phyloP scores from a whole-genome alignment of 1,140 invertebrate species.

The Dysdera silvatica region DNA sequence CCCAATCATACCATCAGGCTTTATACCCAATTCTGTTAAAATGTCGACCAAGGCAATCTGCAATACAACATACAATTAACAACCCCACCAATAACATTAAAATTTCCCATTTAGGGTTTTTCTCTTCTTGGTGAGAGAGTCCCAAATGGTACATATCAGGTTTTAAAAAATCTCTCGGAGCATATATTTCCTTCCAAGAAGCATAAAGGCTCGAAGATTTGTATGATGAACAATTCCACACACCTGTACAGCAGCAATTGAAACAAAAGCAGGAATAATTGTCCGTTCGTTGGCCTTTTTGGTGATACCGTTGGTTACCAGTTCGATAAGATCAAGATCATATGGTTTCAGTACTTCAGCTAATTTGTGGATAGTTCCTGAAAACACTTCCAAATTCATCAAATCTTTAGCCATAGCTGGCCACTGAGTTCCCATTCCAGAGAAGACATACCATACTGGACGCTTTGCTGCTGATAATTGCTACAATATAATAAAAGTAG shows the following conservation, averaged over 20 bases:
- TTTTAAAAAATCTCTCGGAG: background rate
- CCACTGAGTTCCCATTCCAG: slow-evolving; percentile 97
- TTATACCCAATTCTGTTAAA: slow-evolving; percentile 63
- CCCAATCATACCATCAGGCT: slow-evolving; percentile 87
- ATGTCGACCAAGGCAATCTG: slow-evolving; percentile 82
- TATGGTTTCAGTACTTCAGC: slow-evolving; percentile 65
- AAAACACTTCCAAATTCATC: slow-evolving; percentile 70
- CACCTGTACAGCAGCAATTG: slow-evolving; percentile 88
- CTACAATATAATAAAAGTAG: slow-evolving; percentile 13
- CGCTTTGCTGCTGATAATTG: slow-evolving; percentile 43
- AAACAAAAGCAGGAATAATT: slow-evolving; percentile 59
- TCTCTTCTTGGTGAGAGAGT: background rate
- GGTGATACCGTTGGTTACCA: slow-evolving; percentile 63
- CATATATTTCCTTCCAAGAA: background rate
- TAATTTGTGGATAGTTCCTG: slow-evolving; percentile 63
- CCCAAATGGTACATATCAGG: background rate
- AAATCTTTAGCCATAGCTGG: slow-evolving; percentile 80
- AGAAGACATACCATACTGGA: slow-evolving; percentile 88
- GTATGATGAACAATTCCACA: slow-evolving; percentile 12
- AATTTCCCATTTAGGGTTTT: background rate
- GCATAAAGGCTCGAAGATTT: background rate
- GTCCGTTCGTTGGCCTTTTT: slow-evolving; percentile 33
- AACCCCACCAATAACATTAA: background rate
- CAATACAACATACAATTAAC: slow-evolving; percentile 35
- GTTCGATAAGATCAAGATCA: slow-evolving; percentile 68